Evolutionary conservation across 92 coral and sea anemone genomes (phyloP).

Genomic region (Porites evermanni): DNA sequence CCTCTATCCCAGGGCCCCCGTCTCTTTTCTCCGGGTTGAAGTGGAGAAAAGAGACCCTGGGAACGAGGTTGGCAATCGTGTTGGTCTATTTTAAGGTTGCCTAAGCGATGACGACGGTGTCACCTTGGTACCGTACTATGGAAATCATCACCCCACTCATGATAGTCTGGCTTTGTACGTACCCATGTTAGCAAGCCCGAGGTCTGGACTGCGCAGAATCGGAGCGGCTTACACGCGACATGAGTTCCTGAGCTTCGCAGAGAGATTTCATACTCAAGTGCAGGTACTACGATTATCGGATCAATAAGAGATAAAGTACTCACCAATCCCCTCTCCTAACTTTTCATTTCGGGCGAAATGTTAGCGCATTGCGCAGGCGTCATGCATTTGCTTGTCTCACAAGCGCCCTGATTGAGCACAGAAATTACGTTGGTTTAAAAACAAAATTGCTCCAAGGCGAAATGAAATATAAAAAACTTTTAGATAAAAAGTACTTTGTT

Average conservation of each 20-base stretch:
- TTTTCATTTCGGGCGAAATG: no score
- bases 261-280: slow-evolving; percentile 86
- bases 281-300: slow-evolving; percentile 34
- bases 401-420: no score
- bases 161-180: slow-evolving; percentile 87
- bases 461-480: no score
- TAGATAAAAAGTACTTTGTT: no score
- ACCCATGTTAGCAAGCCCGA: slow-evolving; percentile 78
- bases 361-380: no score
- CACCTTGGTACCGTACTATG: slow-evolving; percentile 88
- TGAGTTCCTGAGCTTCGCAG: slow-evolving; percentile 77
- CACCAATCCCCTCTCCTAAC: no score
- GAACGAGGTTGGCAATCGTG: background rate
- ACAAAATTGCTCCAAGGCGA: no score
- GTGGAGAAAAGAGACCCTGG: background rate
- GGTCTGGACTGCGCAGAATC: slow-evolving; percentile 40
- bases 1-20: background rate
- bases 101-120: slow-evolving; percentile 85
- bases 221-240: slow-evolving; percentile 56
- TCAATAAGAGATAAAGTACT: no score
- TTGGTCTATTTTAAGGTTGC: slow-evolving; percentile 71
- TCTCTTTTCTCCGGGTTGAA: no score
- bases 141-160: slow-evolving; percentile 87
- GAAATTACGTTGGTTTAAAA: no score
- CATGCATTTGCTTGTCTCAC: no score